These are phyloP conservation scores for Nudaria mundana DNA, from an alignment of 2,888 invertebrate species.

Conservation along the genomic window DNA sequence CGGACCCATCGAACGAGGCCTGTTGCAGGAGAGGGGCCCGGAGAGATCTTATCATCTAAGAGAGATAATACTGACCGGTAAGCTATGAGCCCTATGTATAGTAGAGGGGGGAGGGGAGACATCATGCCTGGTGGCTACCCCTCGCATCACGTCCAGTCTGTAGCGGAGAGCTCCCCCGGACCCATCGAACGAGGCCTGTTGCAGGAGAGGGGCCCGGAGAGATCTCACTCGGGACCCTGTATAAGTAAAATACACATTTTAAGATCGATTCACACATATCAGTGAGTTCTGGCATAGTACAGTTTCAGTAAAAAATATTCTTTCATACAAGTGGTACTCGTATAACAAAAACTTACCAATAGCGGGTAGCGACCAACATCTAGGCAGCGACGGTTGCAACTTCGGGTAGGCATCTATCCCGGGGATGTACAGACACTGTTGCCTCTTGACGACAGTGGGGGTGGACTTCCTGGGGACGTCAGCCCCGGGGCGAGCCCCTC, in stretches of 20 bases:
- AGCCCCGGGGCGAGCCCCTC: not conserved
- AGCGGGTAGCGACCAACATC: constrained; percentile 89
- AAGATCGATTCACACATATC: too few relatives aligned
- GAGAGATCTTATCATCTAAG: too few relatives aligned
- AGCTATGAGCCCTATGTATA: constrained; percentile 39
- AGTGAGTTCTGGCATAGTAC: too few relatives aligned
- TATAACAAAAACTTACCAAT: constrained; percentile 74
- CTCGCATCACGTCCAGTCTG: constrained; percentile 83
- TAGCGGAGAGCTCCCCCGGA: constrained; percentile 85
- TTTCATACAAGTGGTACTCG: too few relatives aligned
- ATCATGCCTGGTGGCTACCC: constrained; percentile 25
- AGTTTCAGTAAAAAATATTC: too few relatives aligned
- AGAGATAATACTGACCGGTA: constrained; percentile 67
- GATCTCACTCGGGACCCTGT: constrained; percentile 69
- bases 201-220: constrained; percentile 89
- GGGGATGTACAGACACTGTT: constrained; percentile 86
- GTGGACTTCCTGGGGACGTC: constrained; percentile 1
- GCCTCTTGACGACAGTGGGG: constrained; percentile 11
- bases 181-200: constrained; percentile 93
- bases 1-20: too few relatives aligned
- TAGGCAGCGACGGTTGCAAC: constrained; percentile 84
- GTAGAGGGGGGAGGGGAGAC: constrained; percentile 13
- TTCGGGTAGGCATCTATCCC: constrained; percentile 90
- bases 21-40: too few relatives aligned
- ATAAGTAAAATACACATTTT: too few relatives aligned